These are phyloP conservation scores for Triplophysa siluroides DNA, from an alignment of 2,113 vertebrate species.

Conservation along the genomic window DNA sequence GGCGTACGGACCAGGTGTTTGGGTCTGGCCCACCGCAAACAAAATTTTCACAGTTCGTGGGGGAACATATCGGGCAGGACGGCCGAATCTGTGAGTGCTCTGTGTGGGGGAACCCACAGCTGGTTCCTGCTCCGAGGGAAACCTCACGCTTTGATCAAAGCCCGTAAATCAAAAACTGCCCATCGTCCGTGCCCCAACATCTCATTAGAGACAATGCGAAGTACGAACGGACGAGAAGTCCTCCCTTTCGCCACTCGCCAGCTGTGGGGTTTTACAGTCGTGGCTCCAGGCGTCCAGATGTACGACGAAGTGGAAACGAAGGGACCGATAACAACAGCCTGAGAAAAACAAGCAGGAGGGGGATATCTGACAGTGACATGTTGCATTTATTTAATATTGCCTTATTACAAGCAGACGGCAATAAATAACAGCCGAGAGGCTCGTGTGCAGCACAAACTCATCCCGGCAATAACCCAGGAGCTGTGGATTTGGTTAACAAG, in stretches of 20 bases:
- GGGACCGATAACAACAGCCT: constrained; percentile 4
- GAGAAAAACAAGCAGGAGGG: constrained; percentile 16
- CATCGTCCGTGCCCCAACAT: background rate
- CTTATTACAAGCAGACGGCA: background rate
- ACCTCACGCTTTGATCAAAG: constrained; percentile 40
- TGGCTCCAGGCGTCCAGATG: constrained; percentile 28
- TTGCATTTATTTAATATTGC: constrained; percentile 11
- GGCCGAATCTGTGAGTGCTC: background rate
- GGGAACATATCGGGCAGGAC: background rate
- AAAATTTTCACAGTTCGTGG: background rate
- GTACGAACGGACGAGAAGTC: background rate
- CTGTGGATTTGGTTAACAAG: background rate
- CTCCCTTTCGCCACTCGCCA: constrained; percentile 9
- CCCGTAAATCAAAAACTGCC: constrained; percentile 1
- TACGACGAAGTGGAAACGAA: constrained; percentile 4
- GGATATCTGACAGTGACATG: constrained; percentile 7
- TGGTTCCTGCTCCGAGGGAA: constrained; percentile 7
- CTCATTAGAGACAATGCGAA: background rate
- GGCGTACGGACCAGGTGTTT: constrained; percentile 13
- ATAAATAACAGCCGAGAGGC: background rate
- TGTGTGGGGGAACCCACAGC: constrained; percentile 16
- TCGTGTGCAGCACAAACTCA: background rate
- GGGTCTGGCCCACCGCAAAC: background rate
- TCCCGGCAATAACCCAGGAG: background rate
- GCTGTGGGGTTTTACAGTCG: constrained; percentile 17